Evolutionary conservation across 2,888 invertebrate genomes (phyloP).

Genomic region (Hypena proboscidalis): DNA sequence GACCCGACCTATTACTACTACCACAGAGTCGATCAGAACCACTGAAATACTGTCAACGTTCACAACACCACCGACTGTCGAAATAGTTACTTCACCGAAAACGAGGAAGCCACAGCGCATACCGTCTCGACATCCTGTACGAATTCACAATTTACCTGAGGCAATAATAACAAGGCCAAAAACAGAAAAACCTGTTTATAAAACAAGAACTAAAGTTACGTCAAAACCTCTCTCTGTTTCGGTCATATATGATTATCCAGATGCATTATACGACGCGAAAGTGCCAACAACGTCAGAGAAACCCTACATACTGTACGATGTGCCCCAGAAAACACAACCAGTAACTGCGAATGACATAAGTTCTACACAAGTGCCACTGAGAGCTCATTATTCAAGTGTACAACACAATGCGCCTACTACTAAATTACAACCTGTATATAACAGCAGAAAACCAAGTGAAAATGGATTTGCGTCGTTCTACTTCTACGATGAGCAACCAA

Average conservation of each 20-base stretch:
- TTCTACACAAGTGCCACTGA: slow-evolving; percentile 87
- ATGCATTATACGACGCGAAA: slow-evolving; percentile 73
- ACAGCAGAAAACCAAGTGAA: slow-evolving; percentile 70
- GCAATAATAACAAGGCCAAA: slow-evolving; percentile 70
- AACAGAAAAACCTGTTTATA: slow-evolving; percentile 75
- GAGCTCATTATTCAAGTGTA: slow-evolving; percentile 85
- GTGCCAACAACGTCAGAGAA: slow-evolving; percentile 75
- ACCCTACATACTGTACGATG: slow-evolving; percentile 81
- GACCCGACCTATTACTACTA: slow-evolving; percentile 72
- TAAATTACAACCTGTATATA: slow-evolving; percentile 80
- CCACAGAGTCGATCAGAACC: slow-evolving; percentile 65
- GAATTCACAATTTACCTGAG: slow-evolving; percentile 73
- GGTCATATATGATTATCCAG: slow-evolving; percentile 79
- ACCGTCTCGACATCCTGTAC: slow-evolving; percentile 75
- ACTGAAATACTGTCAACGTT: slow-evolving; percentile 73
- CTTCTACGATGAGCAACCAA: slow-evolving; percentile 88
- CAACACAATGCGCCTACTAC: slow-evolving; percentile 84
- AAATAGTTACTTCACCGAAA: slow-evolving; percentile 71
- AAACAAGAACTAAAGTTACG: slow-evolving; percentile 78
- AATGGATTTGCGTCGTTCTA: slow-evolving; percentile 87
- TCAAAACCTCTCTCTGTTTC: slow-evolving; percentile 79
- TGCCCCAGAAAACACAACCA: slow-evolving; percentile 71
- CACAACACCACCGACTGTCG: slow-evolving; percentile 70
- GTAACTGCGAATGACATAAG: slow-evolving; percentile 73
- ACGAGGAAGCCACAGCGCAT: slow-evolving; percentile 71